Evolutionary conservation across 2,113 vertebrate genomes (phyloP).

Genomic region (Sebastes schlegelii): DNA sequence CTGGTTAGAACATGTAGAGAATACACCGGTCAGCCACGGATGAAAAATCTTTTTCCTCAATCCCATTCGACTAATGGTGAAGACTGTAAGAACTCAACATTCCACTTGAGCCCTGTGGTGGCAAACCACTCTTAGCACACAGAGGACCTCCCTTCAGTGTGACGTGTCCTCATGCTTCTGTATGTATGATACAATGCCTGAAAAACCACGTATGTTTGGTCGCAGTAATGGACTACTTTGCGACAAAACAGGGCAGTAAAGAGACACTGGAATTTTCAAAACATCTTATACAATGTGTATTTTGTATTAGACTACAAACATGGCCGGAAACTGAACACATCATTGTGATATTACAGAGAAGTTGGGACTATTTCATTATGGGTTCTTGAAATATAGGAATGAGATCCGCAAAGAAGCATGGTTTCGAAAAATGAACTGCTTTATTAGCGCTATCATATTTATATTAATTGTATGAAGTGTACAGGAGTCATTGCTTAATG

Average conservation of each 20-base stretch:
- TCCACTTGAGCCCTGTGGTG: conserved; percentile 49
- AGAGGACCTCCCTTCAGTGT: conserved; percentile 22
- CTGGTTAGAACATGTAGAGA: not conserved
- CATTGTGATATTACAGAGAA: conserved; percentile 2
- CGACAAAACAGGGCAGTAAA: not conserved
- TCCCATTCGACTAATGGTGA: conserved; percentile 16
- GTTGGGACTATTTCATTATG: conserved; percentile 24
- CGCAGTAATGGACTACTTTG: conserved; percentile 10
- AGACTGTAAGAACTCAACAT: conserved; percentile 62
- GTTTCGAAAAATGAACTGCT: conserved; percentile 66
- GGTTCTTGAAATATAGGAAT: conserved; percentile 42
- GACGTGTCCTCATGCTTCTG: conserved; percentile 4
- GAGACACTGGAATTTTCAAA: conserved; percentile 19
- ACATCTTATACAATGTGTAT: conserved; percentile 26
- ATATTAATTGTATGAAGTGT: conserved; percentile 68
- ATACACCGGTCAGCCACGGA: not conserved
- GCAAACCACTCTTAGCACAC: conserved; percentile 5
- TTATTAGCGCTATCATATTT: conserved; percentile 71
- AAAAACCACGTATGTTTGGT: not conserved
- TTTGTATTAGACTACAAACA: conserved; percentile 32
- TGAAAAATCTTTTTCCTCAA: not conserved
- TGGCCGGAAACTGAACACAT: not conserved
- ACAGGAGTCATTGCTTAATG: conserved; percentile 73
- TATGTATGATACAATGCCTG: conserved; percentile 15
- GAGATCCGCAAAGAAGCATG: conserved; percentile 63